Evolutionary conservation across 1,140 invertebrate genomes (phyloP).

Genomic region (Gyrodactylus bullatarudis): DNA sequence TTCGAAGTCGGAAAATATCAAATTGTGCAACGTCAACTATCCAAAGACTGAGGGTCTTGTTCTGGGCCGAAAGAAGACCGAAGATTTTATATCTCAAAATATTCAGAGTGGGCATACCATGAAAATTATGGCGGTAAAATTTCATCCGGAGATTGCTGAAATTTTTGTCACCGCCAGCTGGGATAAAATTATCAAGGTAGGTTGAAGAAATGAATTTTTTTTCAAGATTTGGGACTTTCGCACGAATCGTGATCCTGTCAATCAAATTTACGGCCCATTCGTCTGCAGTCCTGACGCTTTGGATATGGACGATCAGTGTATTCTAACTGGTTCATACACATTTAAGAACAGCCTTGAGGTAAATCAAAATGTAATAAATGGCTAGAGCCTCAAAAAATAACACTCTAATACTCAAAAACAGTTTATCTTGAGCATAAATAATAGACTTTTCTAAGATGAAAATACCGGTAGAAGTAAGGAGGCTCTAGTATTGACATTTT

Average conservation of each 20-base stretch:
- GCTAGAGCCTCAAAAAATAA: not conserved
- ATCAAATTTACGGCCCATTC: not conserved
- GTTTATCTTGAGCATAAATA: too few species aligned
- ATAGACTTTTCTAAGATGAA: too few species aligned
- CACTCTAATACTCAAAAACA: too few species aligned
- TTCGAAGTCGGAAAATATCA: not conserved
- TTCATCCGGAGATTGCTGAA: not conserved
- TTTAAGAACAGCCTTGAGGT: not conserved
- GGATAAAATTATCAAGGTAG: not conserved
- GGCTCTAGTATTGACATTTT: too few species aligned
- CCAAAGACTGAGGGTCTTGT: not conserved
- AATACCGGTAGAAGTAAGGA: too few species aligned
- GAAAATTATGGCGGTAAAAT: not conserved
- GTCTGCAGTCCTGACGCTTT: not conserved
- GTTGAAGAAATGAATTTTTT: not conserved
- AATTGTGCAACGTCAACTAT: not conserved
- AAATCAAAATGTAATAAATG: not conserved
- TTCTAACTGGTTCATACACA: not conserved
- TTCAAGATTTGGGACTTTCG: not conserved
- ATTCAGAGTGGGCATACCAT: not conserved
- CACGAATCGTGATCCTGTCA: not conserved
- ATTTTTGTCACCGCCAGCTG: not conserved
- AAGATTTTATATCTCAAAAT: not conserved
- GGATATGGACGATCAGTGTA: not conserved
- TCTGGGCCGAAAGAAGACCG: not conserved